Conservation (phyloP, 2,797 vertebrate genomes). For the Falco peregrinus region DNA sequence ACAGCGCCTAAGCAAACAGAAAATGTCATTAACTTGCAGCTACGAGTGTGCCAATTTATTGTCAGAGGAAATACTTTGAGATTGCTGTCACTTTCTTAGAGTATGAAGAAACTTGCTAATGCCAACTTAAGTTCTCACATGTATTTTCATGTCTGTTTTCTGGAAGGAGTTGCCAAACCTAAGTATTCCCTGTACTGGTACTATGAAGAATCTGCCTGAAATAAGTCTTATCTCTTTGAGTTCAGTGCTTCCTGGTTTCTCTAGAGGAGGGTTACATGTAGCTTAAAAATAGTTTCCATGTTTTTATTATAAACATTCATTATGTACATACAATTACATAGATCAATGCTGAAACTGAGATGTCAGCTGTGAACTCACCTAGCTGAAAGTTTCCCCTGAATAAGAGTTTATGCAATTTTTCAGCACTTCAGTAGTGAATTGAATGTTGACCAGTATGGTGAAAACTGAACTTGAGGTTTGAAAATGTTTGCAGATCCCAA, state of each 20-base stretch:
- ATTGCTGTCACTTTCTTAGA: neutral
- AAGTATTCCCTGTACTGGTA: neutral
- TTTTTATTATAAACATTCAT: neutral
- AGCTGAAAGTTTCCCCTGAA: neutral
- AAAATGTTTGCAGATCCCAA: neutral
- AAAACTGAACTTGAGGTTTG: neutral
- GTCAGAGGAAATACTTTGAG: neutral
- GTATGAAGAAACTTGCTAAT: neutral
- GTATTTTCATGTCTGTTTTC: neutral
- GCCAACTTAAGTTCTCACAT: neutral
- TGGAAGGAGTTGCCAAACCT: neutral
- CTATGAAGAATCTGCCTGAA: neutral
- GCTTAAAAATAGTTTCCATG: neutral
- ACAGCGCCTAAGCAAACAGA: neutral
- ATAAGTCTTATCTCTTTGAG: neutral
- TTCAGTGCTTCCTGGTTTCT: neutral
- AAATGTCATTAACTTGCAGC: neutral
- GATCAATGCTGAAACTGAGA: neutral
- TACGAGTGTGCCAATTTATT: neutral
- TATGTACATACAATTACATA: neutral
- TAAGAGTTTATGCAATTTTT: neutral
- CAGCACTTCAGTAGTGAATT: neutral
- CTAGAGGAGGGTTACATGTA: neutral
- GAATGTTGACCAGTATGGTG: neutral
- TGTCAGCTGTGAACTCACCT: neutral